Evolutionary conservation across 2,113 vertebrate species (phyloP), one percentile per base, ranked within the genome.

Genomic region (Pelobates fuscus): DNA sequence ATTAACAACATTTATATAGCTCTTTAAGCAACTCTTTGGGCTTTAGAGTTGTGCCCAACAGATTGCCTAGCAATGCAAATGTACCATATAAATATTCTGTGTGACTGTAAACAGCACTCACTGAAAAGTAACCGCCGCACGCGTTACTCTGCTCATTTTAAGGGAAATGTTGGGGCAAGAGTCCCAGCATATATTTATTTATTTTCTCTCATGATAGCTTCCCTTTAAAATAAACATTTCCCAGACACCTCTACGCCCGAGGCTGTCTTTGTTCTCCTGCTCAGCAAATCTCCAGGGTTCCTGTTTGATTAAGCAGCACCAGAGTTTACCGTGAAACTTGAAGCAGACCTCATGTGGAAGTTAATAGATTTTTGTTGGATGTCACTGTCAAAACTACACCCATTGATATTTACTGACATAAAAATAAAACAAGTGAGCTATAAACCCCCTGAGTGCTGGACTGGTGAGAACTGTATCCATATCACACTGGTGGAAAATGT

Each of bases 271-370:
- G 37, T 66, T 44, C 32, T 65, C 21, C 41, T 66, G 12, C 8
- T 49, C 43, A 66, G 46, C 64, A 66, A 66, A 37, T 66, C 64
- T 49, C 64, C 41, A 49, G 64, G 41, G 64, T 41, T 26, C 17
- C 15, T 66, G 37, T 66, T 66, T 66, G 21, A 49, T 46, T 46
- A 49, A 41, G 23, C 41, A 66, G 24, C 15, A 66, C 64, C 43
- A 66, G 43, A 46, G 64, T 44, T 15, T 46, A 66, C 41, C 43
- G 44, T 30, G n/a, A 65, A 65, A 27, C 60, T 25, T 10, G 60
- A 17, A 62, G 15, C 21, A 43, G 11, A 65, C 30, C 63, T 65
- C 21, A 41, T 65, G 32, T 65, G 41, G 32, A 65, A 66, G 64
- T 20, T 46, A 15, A 29, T 20, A 46, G 21, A 17, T 27, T 46